Percentiles rank a stretch among this genome's conserved stretches.
Conservation (phyloP, 2,888 invertebrate species). For the Parasteatoda lunata region DNA sequence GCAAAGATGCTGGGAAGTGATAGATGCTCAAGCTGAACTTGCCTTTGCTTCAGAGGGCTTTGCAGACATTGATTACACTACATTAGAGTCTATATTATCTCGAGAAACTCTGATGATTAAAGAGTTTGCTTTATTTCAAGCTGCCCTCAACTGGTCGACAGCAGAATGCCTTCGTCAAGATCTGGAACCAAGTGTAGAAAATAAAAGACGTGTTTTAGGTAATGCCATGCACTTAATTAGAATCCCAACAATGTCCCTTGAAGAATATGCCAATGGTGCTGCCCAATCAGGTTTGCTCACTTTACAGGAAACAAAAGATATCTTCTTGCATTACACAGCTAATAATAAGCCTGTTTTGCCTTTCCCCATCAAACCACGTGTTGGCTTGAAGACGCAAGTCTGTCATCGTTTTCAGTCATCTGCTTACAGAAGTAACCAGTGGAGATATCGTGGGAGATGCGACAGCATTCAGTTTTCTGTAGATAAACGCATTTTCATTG, state of each 20-base stretch:
- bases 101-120: constrained; percentile 96
- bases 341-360: constrained; percentile 83
- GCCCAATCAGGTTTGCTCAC: constrained; percentile 94
- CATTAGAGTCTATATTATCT: constrained; percentile 90
- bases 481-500: constrained; percentile 94
- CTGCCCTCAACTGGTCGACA: constrained; percentile 93
- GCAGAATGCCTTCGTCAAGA: constrained; percentile 91
- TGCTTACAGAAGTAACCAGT: constrained; percentile 96
- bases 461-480: constrained; percentile 98
- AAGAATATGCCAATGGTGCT: constrained; percentile 95
- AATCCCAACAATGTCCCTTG: constrained; percentile 94
- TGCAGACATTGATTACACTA: constrained; percentile 94
- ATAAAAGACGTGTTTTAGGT: constrained; percentile 76
- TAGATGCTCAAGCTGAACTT: constrained; percentile 97
- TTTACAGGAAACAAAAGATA: constrained; percentile 93
- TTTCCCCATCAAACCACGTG: constrained; percentile 87
- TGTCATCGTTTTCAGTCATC: constrained; percentile 97
- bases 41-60: constrained; percentile 96
- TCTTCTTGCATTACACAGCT: constrained; percentile 95
- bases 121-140: constrained; percentile 86
- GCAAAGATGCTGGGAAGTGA: constrained; percentile 98
- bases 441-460: constrained; percentile 96
- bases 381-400: constrained; percentile 92
- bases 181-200: constrained; percentile 85
- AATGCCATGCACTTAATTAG: constrained; percentile 89